Evolutionary conservation across 2,113 vertebrate species (phyloP).

Genomic region (Thryonomys swinderianus): DNA sequence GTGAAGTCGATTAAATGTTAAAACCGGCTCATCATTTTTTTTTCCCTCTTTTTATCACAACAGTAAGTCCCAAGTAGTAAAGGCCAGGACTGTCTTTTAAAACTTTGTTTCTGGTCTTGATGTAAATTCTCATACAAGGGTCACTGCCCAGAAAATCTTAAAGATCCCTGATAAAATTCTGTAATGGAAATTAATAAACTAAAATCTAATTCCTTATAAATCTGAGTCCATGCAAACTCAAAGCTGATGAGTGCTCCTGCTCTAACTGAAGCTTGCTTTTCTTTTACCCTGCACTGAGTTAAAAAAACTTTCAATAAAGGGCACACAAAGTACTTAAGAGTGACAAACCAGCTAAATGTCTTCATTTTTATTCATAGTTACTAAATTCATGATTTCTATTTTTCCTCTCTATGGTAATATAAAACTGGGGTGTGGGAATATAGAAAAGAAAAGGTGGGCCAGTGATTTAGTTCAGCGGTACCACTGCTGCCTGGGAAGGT

Average conservation of each 20-base stretch:
- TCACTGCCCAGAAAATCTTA: not conserved
- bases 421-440: not conserved
- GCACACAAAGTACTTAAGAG: not conserved
- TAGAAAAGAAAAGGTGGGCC: too few species aligned
- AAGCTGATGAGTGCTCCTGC: not conserved
- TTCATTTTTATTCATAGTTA: not conserved
- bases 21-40: not conserved
- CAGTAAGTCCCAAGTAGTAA: not conserved
- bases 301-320: not conserved
- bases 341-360: not conserved
- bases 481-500: too few species aligned
- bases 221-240: conserved; percentile 12
- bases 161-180: not conserved
- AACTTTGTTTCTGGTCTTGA: not conserved
- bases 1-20: not conserved
- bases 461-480: too few species aligned
- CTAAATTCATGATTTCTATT: conserved; percentile 1
- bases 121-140: not conserved
- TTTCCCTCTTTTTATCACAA: not conserved
- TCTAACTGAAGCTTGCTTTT: not conserved
- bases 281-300: not conserved
- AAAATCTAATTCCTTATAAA: conserved; percentile 13
- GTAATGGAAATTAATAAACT: not conserved
- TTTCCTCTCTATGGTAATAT: not conserved
- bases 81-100: not conserved